phyloP scores from a whole-genome alignment of 2,113 vertebrate genomes.

The Probosciger aterrimus region DNA sequence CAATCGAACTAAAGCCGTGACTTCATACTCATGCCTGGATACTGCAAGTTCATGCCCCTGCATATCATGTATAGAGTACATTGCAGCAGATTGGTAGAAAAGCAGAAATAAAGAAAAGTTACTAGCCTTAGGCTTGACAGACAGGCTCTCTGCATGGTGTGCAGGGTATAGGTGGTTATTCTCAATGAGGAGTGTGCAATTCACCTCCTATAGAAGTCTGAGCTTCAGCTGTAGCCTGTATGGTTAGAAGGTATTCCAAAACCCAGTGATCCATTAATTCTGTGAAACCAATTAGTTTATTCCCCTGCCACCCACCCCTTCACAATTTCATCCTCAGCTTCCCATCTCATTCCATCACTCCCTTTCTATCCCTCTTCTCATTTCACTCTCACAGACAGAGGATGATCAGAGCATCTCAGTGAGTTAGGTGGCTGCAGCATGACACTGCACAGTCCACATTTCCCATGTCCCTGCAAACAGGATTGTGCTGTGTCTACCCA shows the following conservation, averaged over 20 bases:
- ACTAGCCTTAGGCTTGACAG: neutral
- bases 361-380: neutral
- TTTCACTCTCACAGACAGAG: neutral
- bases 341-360: neutral
- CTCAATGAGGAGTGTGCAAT: neutral
- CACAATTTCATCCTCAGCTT: neutral
- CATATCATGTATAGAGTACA: neutral
- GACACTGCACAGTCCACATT: neutral
- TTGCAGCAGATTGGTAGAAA: neutral
- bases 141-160: neutral
- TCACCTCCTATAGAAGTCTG: neutral
- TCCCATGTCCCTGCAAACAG: neutral
- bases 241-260: neutral
- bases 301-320: neutral
- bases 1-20: neutral
- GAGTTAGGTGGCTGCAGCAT: neutral
- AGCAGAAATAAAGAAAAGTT: neutral
- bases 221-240: neutral
- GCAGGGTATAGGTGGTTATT: neutral
- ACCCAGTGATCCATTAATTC: neutral
- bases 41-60: neutral
- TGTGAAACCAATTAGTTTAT: neutral
- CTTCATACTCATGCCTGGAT: neutral
- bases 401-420: neutral
- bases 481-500: neutral